Conservation (phyloP, 2,113 vertebrate species). For the Pogonocichla stellata region DNA sequence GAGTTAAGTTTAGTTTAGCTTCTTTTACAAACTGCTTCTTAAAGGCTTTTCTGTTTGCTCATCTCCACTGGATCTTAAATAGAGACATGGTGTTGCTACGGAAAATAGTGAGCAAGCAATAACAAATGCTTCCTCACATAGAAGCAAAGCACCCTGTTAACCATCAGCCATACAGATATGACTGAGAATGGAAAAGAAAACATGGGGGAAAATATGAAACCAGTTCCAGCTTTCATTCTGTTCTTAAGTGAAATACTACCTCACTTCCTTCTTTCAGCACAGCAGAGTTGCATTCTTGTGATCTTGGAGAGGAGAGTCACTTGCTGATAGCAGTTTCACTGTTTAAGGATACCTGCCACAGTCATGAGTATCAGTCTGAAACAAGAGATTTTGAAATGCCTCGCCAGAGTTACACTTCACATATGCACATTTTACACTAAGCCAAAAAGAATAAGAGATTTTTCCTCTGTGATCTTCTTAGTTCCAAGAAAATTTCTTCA, state of each 20-base stretch:
- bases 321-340: background rate
- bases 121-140: constrained; percentile 29
- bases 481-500: constrained; percentile 2
- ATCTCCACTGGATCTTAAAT: constrained; percentile 44
- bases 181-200: constrained; percentile 31
- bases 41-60: constrained; percentile 50
- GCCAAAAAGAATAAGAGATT: background rate
- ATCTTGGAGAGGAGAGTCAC: background rate
- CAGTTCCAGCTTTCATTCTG: background rate
- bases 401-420: background rate
- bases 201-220: background rate
- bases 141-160: constrained; percentile 27
- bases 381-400: background rate
- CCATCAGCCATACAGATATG: constrained; percentile 17
- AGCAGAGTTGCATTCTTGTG: background rate
- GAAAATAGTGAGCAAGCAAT: constrained; percentile 25
- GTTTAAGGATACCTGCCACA: background rate
- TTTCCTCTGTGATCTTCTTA: constrained; percentile 12
- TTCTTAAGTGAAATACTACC: background rate
- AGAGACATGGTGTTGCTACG: constrained; percentile 53
- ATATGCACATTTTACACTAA: background rate
- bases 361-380: background rate
- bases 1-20: constrained; percentile 11
- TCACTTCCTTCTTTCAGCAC: background rate
- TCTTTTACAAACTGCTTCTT: background rate